Evolutionary conservation across 2,888 invertebrate species (phyloP), one percentile per base, ranked within the genome.

Genomic region (Stenodera caucasica): DNA sequence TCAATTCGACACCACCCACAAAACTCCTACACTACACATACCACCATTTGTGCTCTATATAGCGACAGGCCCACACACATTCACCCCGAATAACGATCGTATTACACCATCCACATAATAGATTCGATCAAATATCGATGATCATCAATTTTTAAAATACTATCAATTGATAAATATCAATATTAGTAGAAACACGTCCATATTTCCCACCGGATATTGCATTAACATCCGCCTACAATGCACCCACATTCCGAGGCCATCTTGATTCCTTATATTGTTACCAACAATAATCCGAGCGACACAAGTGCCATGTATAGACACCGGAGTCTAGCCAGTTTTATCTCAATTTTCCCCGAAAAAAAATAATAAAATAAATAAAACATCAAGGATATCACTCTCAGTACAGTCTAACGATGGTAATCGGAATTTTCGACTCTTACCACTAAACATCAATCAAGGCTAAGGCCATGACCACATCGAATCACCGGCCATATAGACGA

Each of bases 151-250:
- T n/a, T n/a, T n/a, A n/a, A n/a, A n/a, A 30, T 9, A 30, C 7
- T 30, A 30, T 30, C 4, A 8, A 30, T 2, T 30, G 5, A 4
- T 26, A 4, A 26, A 26, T 26, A 26, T 4, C 5, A 26, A 26
- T 26, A 26, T 4, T 26, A 37, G 57, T 66, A 64, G 66, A 70
- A 68, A 69, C 70, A 68, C 68, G 65, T 55, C 57, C 57, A 68
- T 68, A 70, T 68, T 70, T 70, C 61, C 71, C 71, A 69, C 61
- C 70, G 71, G 71, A 71, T 68, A 71, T 71, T 71, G 66, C 69
- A 68, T 68, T 68, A 69, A 67, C 71, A 70, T 70, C 71, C 71
- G 71, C 69, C 69, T 66, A 63, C 67, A 63, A 58, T 58, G 65
- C 66, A 59, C 67, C 66, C 65, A 67, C 66, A 60, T 64, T 57